Percentiles rank a stretch among this genome's conserved stretches.
phyloP scores from a whole-genome alignment of 2,113 vertebrate genomes.

The Bagarius yarrelli region DNA sequence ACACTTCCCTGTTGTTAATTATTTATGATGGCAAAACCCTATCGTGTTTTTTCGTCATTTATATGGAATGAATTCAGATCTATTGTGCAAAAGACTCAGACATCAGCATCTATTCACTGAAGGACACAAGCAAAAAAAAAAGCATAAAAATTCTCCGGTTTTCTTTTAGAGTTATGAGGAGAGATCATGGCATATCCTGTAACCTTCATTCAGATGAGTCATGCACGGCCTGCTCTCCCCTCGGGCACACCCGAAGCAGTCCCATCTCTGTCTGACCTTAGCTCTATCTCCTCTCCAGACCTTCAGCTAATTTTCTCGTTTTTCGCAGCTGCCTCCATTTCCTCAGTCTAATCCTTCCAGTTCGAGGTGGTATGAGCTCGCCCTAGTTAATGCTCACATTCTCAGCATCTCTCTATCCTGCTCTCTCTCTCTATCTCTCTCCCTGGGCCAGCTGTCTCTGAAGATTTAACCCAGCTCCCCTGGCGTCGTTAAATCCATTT shows the following conservation, averaged over 20 bases:
- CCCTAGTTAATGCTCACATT: conserved; percentile 54
- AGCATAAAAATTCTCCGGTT: neutral
- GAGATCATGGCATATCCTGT: conserved; percentile 37
- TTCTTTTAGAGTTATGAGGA: conserved; percentile 33
- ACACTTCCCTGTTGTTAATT: neutral
- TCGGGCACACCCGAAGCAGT: conserved; percentile 18
- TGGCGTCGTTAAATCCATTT: conserved; percentile 56
- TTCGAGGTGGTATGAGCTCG: conserved; percentile 46
- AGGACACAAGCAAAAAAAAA: conserved; percentile 22
- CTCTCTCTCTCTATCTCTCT: conserved; percentile 14
- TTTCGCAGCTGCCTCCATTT: conserved; percentile 45
- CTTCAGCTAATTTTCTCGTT: conserved; percentile 53
- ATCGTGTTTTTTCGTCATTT: neutral
- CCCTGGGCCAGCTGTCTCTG: conserved; percentile 35
- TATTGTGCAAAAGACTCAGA: conserved; percentile 7
- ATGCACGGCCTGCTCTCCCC: conserved; percentile 11
- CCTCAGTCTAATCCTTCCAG: conserved; percentile 53
- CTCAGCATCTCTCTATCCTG: conserved; percentile 12
- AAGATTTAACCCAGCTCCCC: conserved; percentile 46
- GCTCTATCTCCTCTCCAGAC: conserved; percentile 32
- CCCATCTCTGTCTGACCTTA: conserved; percentile 40
- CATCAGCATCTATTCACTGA: conserved; percentile 24
- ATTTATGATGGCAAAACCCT: neutral
- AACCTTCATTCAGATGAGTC: conserved; percentile 19
- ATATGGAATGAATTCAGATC: neutral